These are phyloP conservation scores for Lasaia peninsularis DNA, from an alignment of 1,140 invertebrate species.

Conservation along the genomic window DNA sequence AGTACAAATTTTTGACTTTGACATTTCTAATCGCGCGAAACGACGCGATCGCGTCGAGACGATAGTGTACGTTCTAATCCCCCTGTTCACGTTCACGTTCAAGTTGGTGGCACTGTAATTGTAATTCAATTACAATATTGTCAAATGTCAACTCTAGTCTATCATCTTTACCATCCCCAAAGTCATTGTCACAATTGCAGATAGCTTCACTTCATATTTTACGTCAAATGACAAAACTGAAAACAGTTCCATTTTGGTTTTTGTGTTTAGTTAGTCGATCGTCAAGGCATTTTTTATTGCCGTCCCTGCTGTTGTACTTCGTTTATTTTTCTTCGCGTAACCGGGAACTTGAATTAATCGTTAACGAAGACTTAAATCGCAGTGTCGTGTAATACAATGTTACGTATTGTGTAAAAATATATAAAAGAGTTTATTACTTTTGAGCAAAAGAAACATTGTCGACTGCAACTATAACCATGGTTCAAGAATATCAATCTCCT, in stretches of 20 bases:
- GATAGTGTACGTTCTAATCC: too few relatives aligned
- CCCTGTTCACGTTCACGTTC: too few relatives aligned
- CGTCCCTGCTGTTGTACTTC: neutral
- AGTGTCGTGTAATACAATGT: slow-evolving; percentile 34
- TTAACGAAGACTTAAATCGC: neutral
- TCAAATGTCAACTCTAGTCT: too few relatives aligned
- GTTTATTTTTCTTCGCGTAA: slow-evolving; percentile 8
- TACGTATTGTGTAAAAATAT: slow-evolving; percentile 44
- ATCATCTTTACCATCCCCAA: too few relatives aligned
- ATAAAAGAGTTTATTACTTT: slow-evolving; percentile 46
- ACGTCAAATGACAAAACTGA: too few relatives aligned
- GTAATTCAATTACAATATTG: too few relatives aligned
- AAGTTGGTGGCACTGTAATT: too few relatives aligned
- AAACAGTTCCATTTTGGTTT: slow-evolving; percentile 4
- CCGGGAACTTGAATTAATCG: neutral
- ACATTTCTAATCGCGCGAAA: too few relatives aligned
- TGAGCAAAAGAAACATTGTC: slow-evolving; percentile 36
- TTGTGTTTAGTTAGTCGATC: slow-evolving; percentile 2
- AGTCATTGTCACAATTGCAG: neutral
- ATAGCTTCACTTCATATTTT: neutral
- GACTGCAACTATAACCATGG: slow-evolving; percentile 82
- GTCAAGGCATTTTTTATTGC: neutral
- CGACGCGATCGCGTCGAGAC: too few relatives aligned
- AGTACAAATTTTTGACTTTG: too few relatives aligned
- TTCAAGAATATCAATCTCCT: slow-evolving; percentile 97